These are phyloP conservation scores for Mystacornis crossleyi DNA, from an alignment of 2,113 vertebrate species.

Conservation along the genomic window DNA sequence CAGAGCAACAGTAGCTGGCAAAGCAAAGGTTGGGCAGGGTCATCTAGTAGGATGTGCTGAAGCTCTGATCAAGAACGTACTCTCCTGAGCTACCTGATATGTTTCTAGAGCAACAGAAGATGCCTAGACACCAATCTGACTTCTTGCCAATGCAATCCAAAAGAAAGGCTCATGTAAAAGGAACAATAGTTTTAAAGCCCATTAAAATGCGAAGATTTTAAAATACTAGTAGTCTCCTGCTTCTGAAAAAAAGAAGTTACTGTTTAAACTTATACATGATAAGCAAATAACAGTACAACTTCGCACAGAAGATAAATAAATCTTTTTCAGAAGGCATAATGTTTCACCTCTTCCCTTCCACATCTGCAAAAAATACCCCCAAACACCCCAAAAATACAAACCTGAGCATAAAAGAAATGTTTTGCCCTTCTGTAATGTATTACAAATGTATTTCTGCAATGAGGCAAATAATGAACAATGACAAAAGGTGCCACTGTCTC, in stretches of 20 bases:
- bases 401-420: background rate
- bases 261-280: background rate
- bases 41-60: background rate
- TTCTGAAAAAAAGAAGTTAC: background rate
- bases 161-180: background rate
- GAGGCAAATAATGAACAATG: background rate
- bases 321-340: background rate
- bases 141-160: background rate
- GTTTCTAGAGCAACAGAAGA: background rate
- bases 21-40: background rate
- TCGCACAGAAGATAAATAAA: background rate
- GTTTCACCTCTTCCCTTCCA: background rate
- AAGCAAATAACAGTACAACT: background rate
- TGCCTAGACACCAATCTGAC: background rate
- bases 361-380: background rate
- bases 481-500: background rate
- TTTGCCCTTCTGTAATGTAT: background rate
- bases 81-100: background rate
- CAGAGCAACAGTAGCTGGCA: rapidly evolving
- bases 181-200: rapidly evolving
- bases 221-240: background rate
- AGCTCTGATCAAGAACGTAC: background rate
- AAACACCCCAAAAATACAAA: background rate
- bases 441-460: background rate
- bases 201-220: background rate